Evolutionary conservation across 2,113 vertebrate species (phyloP).

Genomic region (Isurus oxyrinchus): DNA sequence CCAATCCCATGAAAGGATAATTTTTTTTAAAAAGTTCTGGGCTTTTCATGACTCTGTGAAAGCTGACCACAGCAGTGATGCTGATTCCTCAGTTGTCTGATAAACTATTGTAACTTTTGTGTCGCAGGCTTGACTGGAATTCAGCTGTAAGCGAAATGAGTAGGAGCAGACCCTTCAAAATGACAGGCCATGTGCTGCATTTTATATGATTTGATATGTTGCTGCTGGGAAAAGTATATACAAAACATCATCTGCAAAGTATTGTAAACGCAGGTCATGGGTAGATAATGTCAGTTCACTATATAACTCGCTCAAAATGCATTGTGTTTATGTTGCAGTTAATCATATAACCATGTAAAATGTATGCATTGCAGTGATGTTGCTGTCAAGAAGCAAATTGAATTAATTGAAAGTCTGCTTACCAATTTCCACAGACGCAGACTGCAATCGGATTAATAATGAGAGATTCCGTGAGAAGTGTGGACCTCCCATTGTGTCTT

Average conservation of each 20-base stretch:
- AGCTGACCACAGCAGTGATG: not conserved
- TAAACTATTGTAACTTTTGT: not conserved
- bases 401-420: conserved; percentile 42
- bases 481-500: conserved; percentile 45
- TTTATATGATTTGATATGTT: not conserved
- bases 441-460: conserved; percentile 41
- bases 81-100: not conserved
- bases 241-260: not conserved
- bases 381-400: conserved; percentile 37
- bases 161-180: not conserved
- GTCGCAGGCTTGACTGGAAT: not conserved
- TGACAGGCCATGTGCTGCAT: not conserved
- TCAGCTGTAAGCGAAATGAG: not conserved
- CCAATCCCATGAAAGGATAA: too few relatives aligned
- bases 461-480: conserved; percentile 28
- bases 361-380: not conserved
- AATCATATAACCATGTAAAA: not conserved
- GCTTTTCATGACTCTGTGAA: not conserved
- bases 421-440: conserved; percentile 18
- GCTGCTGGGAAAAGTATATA: not conserved
- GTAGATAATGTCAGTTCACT: not conserved
- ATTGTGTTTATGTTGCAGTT: not conserved
- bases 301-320: not conserved
- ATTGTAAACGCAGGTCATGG: not conserved
- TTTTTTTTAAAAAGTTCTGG: not conserved